Conservation (phyloP, 2,113 vertebrate species). For the Protobothrops flavoviridis region DNA sequence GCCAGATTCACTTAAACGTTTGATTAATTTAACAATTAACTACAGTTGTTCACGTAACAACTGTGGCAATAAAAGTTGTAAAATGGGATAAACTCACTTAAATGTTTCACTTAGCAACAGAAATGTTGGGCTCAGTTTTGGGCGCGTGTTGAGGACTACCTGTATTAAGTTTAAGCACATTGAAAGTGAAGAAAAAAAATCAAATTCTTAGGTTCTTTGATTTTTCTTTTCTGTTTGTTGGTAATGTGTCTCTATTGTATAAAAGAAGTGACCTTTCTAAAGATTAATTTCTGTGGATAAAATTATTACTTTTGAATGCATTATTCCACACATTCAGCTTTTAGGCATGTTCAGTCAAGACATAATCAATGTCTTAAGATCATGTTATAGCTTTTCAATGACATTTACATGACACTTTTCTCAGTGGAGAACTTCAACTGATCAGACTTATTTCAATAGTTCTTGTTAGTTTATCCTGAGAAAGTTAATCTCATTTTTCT, state of each 20-base stretch:
- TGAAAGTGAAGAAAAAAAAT: neutral
- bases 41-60: neutral
- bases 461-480: neutral
- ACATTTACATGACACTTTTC: conserved; percentile 6
- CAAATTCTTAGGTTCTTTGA: neutral
- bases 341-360: neutral
- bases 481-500: neutral
- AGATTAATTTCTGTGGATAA: neutral
- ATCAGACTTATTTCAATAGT: neutral
- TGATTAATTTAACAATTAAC: neutral
- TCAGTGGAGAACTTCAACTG: neutral
- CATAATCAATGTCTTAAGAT: conserved; percentile 21
- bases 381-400: neutral
- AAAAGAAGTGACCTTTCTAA: conserved; percentile 1
- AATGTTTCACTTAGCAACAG: neutral
- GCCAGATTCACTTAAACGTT: neutral
- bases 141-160: neutral
- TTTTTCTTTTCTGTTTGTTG: neutral
- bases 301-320: neutral
- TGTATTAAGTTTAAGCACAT: neutral
- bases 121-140: neutral
- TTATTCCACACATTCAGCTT: neutral
- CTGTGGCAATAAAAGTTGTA: neutral
- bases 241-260: neutral
- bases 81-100: neutral